phyloP scores from a whole-genome alignment of 2,113 vertebrate genomes.

The Aix galericulata region DNA sequence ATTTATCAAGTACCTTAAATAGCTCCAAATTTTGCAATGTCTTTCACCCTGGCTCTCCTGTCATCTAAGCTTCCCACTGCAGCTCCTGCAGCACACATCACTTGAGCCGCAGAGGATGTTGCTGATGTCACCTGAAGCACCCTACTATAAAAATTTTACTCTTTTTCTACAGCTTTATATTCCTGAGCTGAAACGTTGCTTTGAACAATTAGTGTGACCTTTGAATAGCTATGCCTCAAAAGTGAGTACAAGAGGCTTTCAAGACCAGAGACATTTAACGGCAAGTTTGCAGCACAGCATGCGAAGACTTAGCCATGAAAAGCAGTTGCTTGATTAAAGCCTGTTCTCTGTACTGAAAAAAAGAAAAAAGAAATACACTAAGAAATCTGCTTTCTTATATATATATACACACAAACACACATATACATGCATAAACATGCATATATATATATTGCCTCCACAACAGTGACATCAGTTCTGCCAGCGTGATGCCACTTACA shows the following conservation, averaged over 20 bases:
- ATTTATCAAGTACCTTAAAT: neutral
- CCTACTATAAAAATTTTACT: neutral
- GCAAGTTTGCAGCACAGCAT: slow-evolving; percentile 43
- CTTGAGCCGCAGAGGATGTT: too few species aligned
- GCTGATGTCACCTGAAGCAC: neutral
- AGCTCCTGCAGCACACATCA: neutral
- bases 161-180: neutral
- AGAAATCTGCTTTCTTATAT: neutral
- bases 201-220: slow-evolving; percentile 35
- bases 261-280: slow-evolving; percentile 44
- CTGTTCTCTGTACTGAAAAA: neutral
- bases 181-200: neutral
- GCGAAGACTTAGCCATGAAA: slow-evolving; percentile 9
- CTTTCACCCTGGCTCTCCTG: neutral
- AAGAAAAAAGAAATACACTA: neutral
- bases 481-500: neutral
- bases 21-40: neutral
- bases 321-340: slow-evolving; percentile 38
- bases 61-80: neutral
- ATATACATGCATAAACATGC: neutral
- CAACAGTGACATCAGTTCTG: neutral
- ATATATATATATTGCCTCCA: neutral
- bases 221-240: neutral
- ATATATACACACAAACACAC: neutral
- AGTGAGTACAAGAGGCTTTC: slow-evolving; percentile 11